Evolutionary conservation across 1,140 invertebrate genomes (phyloP).

Genomic region (Bombus picipes): DNA sequence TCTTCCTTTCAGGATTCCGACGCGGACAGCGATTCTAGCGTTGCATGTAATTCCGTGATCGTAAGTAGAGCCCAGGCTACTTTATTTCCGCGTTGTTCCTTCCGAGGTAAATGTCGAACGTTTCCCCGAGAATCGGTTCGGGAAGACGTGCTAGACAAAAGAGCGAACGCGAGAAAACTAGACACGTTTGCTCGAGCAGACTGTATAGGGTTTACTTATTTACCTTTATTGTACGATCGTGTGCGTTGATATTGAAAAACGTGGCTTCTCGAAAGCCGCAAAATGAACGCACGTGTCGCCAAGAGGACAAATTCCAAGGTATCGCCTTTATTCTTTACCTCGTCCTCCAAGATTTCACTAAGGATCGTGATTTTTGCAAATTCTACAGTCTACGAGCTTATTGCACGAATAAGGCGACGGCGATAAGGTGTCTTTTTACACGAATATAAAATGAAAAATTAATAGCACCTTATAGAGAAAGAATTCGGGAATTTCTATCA

Average conservation of each 20-base stretch:
- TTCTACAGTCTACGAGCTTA: neutral
- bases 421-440: too few species aligned
- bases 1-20: constrained; percentile 31
- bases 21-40: constrained; percentile 18
- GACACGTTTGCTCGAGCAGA: neutral
- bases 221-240: neutral
- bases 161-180: too few species aligned
- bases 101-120: neutral
- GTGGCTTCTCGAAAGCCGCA: neutral
- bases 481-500: too few species aligned
- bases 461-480: too few species aligned
- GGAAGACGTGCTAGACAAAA: neutral
- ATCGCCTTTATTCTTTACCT: neutral
- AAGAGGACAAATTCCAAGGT: constrained; percentile 1
- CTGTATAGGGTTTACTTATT: neutral
- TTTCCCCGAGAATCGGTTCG: neutral
- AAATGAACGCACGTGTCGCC: constrained; percentile 24
- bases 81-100: neutral
- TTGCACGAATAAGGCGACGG: too few species aligned
- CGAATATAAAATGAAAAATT: too few species aligned
- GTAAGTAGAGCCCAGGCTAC: constrained; percentile 26
- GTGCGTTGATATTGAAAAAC: constrained; percentile 22
- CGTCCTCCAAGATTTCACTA: too few species aligned
- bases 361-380: neutral
- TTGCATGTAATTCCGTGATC: constrained; percentile 1